Evolutionary conservation across 1,140 invertebrate species (phyloP).

Genomic region (Chrysopa pallens): DNA sequence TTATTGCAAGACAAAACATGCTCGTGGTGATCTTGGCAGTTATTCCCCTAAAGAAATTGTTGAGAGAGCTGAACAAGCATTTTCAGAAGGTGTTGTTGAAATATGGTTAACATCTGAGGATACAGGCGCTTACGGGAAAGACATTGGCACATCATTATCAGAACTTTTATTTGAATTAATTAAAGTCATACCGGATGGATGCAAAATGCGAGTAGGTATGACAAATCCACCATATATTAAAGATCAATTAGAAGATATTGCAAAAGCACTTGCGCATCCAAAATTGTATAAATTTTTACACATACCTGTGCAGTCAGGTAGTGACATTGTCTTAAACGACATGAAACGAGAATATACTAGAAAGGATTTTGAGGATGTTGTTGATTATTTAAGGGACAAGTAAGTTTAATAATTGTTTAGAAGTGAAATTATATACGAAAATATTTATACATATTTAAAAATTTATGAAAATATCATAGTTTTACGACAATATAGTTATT

Average conservation of each 20-base stretch:
- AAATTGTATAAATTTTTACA: conserved; percentile 91
- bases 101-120: conserved; percentile 99
- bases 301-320: conserved; percentile 92
- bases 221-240: conserved; percentile 97
- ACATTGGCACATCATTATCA: conserved; percentile 79
- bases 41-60: conserved; percentile 77
- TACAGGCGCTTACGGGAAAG: conserved; percentile 89
- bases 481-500: background rate
- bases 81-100: conserved; percentile 84
- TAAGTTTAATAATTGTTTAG: conserved; percentile 19
- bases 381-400: conserved; percentile 63
- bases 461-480: too few relatives aligned
- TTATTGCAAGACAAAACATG: conserved; percentile 98
- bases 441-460: conserved; percentile 4
- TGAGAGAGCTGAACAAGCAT: conserved; percentile 63
- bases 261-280: conserved; percentile 73
- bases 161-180: conserved; percentile 75
- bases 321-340: conserved; percentile 79
- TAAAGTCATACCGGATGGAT: conserved; percentile 77
- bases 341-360: conserved; percentile 93
- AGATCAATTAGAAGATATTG: conserved; percentile 84
- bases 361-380: conserved; percentile 77
- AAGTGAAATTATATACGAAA: background rate
- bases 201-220: conserved; percentile 82
- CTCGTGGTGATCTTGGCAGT: conserved; percentile 85